These are phyloP conservation scores for Oppia nitens DNA, from an alignment of 1,140 invertebrate species.

Conservation along the genomic window DNA sequence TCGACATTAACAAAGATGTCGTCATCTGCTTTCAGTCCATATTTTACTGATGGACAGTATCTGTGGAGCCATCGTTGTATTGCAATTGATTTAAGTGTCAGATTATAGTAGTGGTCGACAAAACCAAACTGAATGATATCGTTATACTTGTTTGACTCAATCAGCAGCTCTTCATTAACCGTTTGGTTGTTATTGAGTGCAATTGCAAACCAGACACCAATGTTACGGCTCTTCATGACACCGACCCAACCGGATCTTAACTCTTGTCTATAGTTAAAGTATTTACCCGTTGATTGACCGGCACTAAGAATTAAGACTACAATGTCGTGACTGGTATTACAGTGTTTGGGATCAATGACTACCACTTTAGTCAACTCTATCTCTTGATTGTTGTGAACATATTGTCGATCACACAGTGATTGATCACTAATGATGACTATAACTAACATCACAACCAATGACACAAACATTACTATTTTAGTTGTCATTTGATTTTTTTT, in stretches of 20 bases:
- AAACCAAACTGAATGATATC: constrained; percentile 12
- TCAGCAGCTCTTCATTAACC: background rate
- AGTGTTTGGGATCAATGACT: no score
- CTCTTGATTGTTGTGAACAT: no score
- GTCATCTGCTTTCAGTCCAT: constrained; percentile 64
- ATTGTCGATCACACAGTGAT: no score
- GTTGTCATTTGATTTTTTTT: no score
- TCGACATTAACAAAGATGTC: constrained; percentile 61
- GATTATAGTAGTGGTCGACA: constrained; percentile 46
- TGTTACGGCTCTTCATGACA: background rate
- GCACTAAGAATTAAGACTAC: constrained; percentile 7
- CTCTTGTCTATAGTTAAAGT: background rate
- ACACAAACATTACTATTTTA: no score
- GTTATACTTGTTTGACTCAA: no score
- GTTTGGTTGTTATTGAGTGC: background rate
- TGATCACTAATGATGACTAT: no score
- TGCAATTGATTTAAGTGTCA: background rate
- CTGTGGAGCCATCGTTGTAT: constrained; percentile 28
- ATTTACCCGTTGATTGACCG: background rate
- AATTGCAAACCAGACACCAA: constrained; percentile 8
- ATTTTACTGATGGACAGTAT: no score
- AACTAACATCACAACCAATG: no score
- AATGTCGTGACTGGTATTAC: no score
- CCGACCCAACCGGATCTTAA: constrained; percentile 9
- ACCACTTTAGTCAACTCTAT: no score